Conservation (phyloP, 2,888 invertebrate genomes). For the Stenolophus ochropezus region DNA sequence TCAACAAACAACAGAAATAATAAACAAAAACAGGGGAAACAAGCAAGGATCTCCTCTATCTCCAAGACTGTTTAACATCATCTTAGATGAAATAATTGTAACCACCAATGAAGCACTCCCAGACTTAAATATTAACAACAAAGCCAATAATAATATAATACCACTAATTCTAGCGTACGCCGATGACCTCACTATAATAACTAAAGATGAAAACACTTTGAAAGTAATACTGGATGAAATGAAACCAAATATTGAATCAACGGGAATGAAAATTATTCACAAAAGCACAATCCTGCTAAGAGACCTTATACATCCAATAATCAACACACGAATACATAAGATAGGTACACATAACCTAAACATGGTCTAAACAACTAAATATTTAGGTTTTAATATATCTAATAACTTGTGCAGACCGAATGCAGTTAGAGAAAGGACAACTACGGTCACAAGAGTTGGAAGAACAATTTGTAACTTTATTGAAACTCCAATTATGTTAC, state of each 20-base stretch:
- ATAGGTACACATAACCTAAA: not conserved
- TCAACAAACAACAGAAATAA: too few relatives aligned
- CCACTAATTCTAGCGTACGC: not conserved
- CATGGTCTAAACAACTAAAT: not conserved
- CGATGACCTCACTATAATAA: not conserved
- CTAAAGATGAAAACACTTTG: not conserved
- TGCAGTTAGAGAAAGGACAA: not conserved
- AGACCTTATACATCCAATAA: not conserved
- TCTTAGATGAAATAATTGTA: too few relatives aligned
- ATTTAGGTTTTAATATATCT: not conserved
- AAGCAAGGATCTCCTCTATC: too few relatives aligned
- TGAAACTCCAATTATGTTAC: too few relatives aligned
- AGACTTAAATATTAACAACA: too few relatives aligned
- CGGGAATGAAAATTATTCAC: not conserved
- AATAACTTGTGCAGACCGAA: not conserved
- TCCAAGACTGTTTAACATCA: too few relatives aligned
- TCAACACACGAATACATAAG: not conserved
- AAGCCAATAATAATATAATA: too few relatives aligned
- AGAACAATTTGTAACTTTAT: not conserved
- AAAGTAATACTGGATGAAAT: not conserved
- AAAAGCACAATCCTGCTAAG: not conserved
- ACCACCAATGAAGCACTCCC: too few relatives aligned
- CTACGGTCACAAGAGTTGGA: not conserved
- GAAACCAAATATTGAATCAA: not conserved
- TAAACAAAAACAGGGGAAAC: too few relatives aligned